Evolutionary conservation across 2,888 invertebrate species (phyloP), one percentile per base, ranked within the genome.

Genomic region (Polydesmus complanatus): DNA sequence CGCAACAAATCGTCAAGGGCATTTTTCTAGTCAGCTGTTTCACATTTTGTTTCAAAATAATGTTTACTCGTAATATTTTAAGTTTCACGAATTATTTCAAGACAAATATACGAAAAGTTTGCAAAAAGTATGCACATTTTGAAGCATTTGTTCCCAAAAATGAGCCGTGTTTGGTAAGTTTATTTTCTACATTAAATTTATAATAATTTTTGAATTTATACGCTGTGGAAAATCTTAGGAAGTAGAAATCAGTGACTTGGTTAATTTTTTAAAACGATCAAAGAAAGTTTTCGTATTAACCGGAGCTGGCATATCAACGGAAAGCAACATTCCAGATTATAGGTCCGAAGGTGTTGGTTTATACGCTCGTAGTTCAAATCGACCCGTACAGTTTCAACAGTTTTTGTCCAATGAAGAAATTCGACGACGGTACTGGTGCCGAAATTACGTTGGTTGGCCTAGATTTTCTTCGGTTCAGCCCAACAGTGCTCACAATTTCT

Each of bases 231-330:
- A 3, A 18, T 21, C 54, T 11, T 26, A 63, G 63, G 55, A 63
- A 0, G 27, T 62, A 11, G 71, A 74, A 53, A 61, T 75, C n/a
- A 54, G 66, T 5, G 59, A 70, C 57, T 71, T 89, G 0, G 77
- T 78, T 69, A 73, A 80, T 58, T 87, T 88, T 72, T 68, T 89
- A 22, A 64, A 69, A 1, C 72, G 61, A 11, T 61, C 67, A 27
- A 67, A 71, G 22, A 68, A 64, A 19, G 63, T 78, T n/a, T 77
- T 91, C 21, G 78, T 89, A 21, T 71, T 95, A 53, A 92, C 92
- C 58, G 97, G 97, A 18, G 96, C 96, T 66, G 97, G 96, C 27
- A 84, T 96, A 68, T 96, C 96, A 0, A 97, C 96, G 1, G 96
- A 97, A 80, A 92, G 92, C 71, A 94, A 94, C 61, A 91, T 94